Percentiles rank a stretch among this genome's conserved stretches.
Evolutionary conservation across 1,140 invertebrate species (phyloP).

Genomic region (Alviniconcha marisindica): DNA sequence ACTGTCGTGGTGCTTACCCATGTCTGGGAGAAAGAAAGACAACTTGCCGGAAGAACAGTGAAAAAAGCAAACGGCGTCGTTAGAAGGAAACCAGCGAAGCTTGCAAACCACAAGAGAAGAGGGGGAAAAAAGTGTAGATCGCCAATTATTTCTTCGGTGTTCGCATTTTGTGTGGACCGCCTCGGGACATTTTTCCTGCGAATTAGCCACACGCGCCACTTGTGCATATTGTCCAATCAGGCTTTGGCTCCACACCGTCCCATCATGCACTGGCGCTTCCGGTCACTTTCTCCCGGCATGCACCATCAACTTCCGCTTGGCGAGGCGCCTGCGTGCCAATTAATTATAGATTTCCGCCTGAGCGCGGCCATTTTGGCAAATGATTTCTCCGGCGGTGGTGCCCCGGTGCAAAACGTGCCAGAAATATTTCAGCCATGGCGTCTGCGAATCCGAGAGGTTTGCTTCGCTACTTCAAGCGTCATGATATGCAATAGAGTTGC

Average conservation of each 20-base stretch:
- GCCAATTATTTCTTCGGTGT: neutral
- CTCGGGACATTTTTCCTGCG: neutral
- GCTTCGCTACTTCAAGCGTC: constrained; percentile 29
- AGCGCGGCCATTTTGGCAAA: constrained; percentile 32
- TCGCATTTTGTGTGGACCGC: neutral
- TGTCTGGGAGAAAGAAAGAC: too few relatives aligned
- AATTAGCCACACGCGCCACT: constrained; percentile 27
- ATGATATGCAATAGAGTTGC: constrained; percentile 34
- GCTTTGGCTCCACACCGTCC: neutral
- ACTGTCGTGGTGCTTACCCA: too few relatives aligned
- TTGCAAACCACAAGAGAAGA: constrained; percentile 26
- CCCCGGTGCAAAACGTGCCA: constrained; percentile 16
- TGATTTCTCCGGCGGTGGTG: constrained; percentile 16
- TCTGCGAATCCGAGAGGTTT: neutral
- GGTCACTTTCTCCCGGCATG: constrained; percentile 35
- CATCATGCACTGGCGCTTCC: constrained; percentile 24
- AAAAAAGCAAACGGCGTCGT: neutral
- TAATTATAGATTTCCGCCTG: constrained; percentile 34
- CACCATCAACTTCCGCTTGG: constrained; percentile 32
- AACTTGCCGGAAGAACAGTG: too few relatives aligned
- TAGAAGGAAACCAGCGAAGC: constrained; percentile 3
- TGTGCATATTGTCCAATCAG: constrained; percentile 9
- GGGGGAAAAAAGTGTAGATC: constrained; percentile 4
- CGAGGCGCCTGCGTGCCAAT: constrained; percentile 32
- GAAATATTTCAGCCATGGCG: neutral